Conservation (phyloP, 53 echinoderm and acorn worm species). For the Patiria pectinifera region DNA sequence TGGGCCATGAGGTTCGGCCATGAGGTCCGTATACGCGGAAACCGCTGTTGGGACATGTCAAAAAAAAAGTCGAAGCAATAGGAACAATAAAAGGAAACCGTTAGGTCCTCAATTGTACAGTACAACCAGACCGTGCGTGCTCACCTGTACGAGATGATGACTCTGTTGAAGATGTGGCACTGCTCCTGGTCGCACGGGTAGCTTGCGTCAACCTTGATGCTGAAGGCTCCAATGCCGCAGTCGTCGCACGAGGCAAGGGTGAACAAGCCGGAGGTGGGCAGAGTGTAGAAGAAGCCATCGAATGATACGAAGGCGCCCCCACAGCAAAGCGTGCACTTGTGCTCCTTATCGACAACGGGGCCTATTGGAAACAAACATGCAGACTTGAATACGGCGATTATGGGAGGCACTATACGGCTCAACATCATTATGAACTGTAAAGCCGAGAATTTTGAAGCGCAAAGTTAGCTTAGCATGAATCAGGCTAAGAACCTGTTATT, state of each 20-base stretch:
- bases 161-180: slow-evolving; percentile 18
- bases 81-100: too few relatives aligned
- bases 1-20: too few relatives aligned
- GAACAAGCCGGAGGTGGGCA: slow-evolving; percentile 29
- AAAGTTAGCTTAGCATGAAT: too few relatives aligned
- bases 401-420: too few relatives aligned
- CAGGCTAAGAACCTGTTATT: too few relatives aligned
- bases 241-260: slow-evolving; percentile 2
- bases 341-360: not conserved
- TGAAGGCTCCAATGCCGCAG: slow-evolving; percentile 22
- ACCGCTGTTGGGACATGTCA: too few relatives aligned
- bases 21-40: too few relatives aligned
- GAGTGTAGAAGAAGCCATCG: slow-evolving; percentile 56
- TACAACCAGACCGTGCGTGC: not conserved
- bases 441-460: too few relatives aligned
- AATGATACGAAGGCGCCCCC: slow-evolving; percentile 66
- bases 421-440: too few relatives aligned
- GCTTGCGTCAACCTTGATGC: slow-evolving; percentile 3
- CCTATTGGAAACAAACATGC: slow-evolving; percentile 1
- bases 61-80: too few relatives aligned
- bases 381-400: too few relatives aligned
- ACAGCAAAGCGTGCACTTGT: slow-evolving; percentile 61
- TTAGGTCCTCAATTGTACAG: not conserved
- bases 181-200: slow-evolving; percentile 1
- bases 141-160: slow-evolving; percentile 33